These are phyloP conservation scores for Loripinus fragilis DNA, from an alignment of 2,888 invertebrate genomes.

Conservation along the genomic window DNA sequence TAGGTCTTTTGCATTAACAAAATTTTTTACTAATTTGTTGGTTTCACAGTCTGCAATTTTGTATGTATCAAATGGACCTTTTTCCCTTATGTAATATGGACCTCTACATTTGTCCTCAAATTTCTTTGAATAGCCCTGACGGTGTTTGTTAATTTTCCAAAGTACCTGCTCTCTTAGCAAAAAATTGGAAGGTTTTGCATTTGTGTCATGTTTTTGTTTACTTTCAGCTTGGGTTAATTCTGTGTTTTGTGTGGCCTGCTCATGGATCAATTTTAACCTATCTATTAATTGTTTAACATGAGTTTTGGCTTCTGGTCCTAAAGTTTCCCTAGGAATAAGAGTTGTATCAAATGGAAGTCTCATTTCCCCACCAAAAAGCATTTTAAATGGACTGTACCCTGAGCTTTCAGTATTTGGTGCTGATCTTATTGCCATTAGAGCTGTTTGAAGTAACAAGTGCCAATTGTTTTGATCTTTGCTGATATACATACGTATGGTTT, in stretches of 20 bases:
- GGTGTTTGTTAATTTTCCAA: constrained; percentile 25
- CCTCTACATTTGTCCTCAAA: no score
- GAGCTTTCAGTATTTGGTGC: no score
- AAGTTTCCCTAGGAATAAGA: constrained; percentile 22
- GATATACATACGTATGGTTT: no score
- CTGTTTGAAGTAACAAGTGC: constrained; percentile 35
- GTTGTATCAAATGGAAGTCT: constrained; percentile 42
- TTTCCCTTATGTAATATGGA: constrained; percentile 21
- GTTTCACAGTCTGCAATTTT: no score
- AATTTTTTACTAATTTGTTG: constrained; percentile 13
- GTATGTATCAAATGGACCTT: no score
- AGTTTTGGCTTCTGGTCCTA: constrained; percentile 16
- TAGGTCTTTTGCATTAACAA: constrained; percentile 27
- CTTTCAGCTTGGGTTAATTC: constrained; percentile 25
- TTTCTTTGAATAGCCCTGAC: constrained; percentile 21
- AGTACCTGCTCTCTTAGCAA: constrained; percentile 24
- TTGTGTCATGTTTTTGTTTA: constrained; percentile 26
- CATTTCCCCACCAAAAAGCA: no score
- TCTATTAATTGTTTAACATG: constrained; percentile 29
- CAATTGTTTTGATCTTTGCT: constrained; percentile 46
- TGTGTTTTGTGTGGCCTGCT: constrained; percentile 23
- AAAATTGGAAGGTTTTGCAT: constrained; percentile 36
- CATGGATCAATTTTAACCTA: constrained; percentile 34
- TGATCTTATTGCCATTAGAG: constrained; percentile 55
- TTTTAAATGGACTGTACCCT: no score